phyloP scores from a whole-genome alignment of 1,140 invertebrate species.

The Hirudo medicinalis region DNA sequence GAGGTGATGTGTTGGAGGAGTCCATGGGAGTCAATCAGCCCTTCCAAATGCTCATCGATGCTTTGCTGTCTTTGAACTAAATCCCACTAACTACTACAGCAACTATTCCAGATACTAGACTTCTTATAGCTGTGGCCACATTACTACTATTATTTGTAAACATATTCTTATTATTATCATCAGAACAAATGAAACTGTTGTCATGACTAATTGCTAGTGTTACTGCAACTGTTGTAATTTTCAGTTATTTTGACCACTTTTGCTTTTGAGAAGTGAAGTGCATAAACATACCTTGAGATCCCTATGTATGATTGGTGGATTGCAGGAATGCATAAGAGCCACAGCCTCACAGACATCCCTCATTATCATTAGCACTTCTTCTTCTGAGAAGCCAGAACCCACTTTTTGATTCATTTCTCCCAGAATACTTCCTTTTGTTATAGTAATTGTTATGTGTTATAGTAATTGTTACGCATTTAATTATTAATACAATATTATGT shows the following conservation, averaged over 20 bases:
- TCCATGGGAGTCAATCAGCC: too few species aligned
- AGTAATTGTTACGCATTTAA: not conserved
- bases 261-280: not conserved
- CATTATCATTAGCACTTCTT: conserved; percentile 77
- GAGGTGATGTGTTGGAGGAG: too few species aligned
- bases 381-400: conserved; percentile 48
- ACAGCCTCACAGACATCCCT: conserved; percentile 87
- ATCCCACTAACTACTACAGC: too few species aligned
- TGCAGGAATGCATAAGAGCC: conserved; percentile 77
- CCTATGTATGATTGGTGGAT: conserved; percentile 84
- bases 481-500: not conserved
- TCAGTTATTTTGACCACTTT: not conserved
- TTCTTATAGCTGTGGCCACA: too few species aligned
- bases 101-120: too few species aligned
- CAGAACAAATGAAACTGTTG: not conserved
- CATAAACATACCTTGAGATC: conserved; percentile 64
- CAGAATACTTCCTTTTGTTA: conserved; percentile 50
- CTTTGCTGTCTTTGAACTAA: too few species aligned
- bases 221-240: not conserved
- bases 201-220: not conserved
- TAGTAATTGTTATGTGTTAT: conserved; percentile 17
- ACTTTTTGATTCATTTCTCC: conserved; percentile 75
- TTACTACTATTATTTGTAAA: not conserved
- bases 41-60: too few species aligned
- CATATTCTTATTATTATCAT: not conserved